Evolutionary conservation across 2,888 invertebrate genomes (phyloP).

Genomic region (Diarsia mendica): DNA sequence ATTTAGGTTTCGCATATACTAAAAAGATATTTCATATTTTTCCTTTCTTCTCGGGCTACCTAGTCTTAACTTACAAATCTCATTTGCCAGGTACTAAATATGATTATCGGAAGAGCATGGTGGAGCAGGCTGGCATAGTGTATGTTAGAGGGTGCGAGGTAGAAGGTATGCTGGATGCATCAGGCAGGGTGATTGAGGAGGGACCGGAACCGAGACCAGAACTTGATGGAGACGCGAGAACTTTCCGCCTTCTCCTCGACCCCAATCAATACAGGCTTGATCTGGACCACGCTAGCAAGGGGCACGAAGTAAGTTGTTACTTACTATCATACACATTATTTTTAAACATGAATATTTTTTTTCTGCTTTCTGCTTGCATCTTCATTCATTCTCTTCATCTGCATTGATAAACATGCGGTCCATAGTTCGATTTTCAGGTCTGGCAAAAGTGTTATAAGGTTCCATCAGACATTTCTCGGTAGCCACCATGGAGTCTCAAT

Average conservation of each 20-base stretch:
- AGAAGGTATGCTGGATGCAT: conserved; percentile 99
- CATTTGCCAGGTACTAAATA: conserved; percentile 92
- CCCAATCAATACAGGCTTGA: conserved; percentile 99
- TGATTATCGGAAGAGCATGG: conserved; percentile 95
- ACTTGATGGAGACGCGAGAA: conserved; percentile 96
- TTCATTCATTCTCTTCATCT: too few species aligned
- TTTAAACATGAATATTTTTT: not conserved
- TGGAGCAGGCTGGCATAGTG: conserved; percentile 97
- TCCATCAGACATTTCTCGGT: not conserved
- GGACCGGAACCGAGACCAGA: conserved; percentile 97
- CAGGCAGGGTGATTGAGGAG: conserved; percentile 99
- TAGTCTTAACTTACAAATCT: not conserved
- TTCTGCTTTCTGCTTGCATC: not conserved
- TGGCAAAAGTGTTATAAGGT: not conserved
- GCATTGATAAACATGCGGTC: not conserved
- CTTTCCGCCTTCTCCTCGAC: conserved; percentile 98
- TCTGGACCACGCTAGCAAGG: conserved; percentile 95
- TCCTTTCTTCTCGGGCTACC: not conserved
- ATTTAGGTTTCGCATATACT: too few species aligned
- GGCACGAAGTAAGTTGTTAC: conserved; percentile 91
- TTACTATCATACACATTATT: not conserved
- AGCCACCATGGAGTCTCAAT: not conserved
- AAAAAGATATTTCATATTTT: not conserved
- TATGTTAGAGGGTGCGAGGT: conserved; percentile 99
- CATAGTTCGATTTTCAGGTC: not conserved